These are phyloP conservation scores for Osmerus eperlanus DNA, from an alignment of 2,113 vertebrate genomes.

Conservation along the genomic window DNA sequence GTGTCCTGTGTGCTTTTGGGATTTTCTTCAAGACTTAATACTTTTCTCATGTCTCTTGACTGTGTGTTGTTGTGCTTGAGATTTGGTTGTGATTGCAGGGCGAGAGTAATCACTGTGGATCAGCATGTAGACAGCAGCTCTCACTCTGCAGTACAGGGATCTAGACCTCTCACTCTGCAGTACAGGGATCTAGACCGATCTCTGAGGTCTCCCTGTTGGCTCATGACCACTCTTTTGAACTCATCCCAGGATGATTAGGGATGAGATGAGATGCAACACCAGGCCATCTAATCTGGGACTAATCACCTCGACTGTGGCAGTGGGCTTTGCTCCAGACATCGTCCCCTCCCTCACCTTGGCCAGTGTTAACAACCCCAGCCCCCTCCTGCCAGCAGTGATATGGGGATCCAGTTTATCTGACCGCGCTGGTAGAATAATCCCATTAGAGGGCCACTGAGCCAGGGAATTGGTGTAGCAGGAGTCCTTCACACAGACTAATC, in stretches of 20 bases:
- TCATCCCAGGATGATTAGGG: too few species aligned
- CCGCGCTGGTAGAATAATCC: conserved; percentile 33
- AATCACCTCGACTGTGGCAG: too few species aligned
- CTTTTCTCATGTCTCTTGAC: too few species aligned
- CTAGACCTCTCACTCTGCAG: neutral
- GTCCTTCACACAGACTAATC: conserved; percentile 24
- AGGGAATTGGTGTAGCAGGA: conserved; percentile 25
- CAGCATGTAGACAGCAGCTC: neutral
- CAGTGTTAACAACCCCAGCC: conserved; percentile 26
- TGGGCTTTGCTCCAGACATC: too few species aligned
- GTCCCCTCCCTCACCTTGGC: too few species aligned
- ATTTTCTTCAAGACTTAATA: too few species aligned
- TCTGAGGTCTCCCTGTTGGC: neutral
- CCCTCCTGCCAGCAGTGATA: conserved; percentile 28
- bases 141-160: neutral
- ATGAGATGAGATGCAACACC: too few species aligned
- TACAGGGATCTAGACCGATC: conserved; percentile 8
- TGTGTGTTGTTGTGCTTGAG: neutral
- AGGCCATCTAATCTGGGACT: too few species aligned
- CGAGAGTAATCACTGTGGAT: conserved; percentile 29
- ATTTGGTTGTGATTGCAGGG: neutral
- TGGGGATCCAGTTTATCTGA: conserved; percentile 18
- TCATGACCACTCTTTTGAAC: too few species aligned
- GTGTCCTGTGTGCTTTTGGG: too few species aligned
- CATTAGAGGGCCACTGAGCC: conserved; percentile 23